These are phyloP conservation scores for Mirounga angustirostris DNA, from an alignment of 2,113 vertebrate species.

Conservation along the genomic window DNA sequence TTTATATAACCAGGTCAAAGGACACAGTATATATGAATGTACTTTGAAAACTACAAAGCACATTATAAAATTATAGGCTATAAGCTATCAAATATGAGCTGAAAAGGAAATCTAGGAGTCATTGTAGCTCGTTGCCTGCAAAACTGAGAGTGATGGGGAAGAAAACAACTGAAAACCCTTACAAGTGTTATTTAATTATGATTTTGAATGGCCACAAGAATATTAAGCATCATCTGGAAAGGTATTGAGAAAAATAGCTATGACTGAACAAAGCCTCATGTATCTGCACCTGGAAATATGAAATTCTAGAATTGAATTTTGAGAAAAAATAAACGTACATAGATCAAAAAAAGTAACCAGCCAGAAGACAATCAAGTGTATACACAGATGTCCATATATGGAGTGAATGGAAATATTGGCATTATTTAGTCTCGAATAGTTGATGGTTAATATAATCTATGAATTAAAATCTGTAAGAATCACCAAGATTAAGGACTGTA, in stretches of 20 bases:
- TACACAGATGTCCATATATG: too few relatives aligned
- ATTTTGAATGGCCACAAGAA: neutral
- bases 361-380: neutral
- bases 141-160: neutral
- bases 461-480: neutral
- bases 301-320: conserved; percentile 24
- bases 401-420: neutral
- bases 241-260: neutral
- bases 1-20: neutral
- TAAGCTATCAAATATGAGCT: neutral
- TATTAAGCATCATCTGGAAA: neutral
- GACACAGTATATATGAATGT: neutral
- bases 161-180: neutral
- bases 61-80: neutral
- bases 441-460: neutral
- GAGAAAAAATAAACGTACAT: neutral
- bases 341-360: neutral
- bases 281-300: neutral
- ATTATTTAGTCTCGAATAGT: neutral
- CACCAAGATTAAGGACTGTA: neutral
- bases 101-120: neutral
- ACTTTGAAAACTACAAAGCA: neutral
- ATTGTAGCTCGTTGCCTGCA: neutral
- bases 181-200: neutral
- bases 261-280: neutral